phyloP scores from a whole-genome alignment of 2,888 invertebrate genomes.

The Drosophila gaucha region DNA sequence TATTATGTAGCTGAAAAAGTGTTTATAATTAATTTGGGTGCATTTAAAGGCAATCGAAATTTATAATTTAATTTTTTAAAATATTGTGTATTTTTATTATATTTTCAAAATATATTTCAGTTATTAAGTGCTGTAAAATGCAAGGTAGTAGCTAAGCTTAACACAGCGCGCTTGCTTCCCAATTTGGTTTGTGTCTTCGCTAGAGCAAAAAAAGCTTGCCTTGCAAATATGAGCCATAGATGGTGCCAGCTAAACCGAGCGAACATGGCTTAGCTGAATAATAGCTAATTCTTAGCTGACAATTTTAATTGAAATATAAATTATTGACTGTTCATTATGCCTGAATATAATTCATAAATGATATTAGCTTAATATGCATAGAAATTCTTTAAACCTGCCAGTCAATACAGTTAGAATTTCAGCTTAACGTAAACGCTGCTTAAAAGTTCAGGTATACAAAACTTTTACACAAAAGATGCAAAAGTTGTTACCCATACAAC shows the following conservation, averaged over 20 bases:
- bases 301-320: neutral
- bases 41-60: neutral
- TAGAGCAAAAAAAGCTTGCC: neutral
- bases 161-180: neutral
- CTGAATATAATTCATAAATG: neutral
- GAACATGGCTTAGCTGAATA: too few species aligned
- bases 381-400: neutral
- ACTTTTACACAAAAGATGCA: constrained; percentile 47
- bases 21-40: neutral
- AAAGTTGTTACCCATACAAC: constrained; percentile 44
- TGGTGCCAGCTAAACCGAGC: neutral
- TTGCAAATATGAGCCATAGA: neutral
- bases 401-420: neutral
- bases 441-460: constrained; percentile 22
- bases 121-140: neutral
- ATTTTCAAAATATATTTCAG: too few species aligned
- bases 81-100: neutral
- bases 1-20: constrained; percentile 50
- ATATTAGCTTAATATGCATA: neutral
- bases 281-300: too few species aligned
- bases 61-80: neutral
- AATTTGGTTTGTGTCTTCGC: neutral
- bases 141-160: too few species aligned
- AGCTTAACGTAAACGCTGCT: neutral
- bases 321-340: too few species aligned